Percentiles rank a stretch among this genome's conserved stretches.
These are phyloP conservation scores for Pygocentrus nattereri DNA, from an alignment of 2,797 vertebrate species.

Conservation along the genomic window DNA sequence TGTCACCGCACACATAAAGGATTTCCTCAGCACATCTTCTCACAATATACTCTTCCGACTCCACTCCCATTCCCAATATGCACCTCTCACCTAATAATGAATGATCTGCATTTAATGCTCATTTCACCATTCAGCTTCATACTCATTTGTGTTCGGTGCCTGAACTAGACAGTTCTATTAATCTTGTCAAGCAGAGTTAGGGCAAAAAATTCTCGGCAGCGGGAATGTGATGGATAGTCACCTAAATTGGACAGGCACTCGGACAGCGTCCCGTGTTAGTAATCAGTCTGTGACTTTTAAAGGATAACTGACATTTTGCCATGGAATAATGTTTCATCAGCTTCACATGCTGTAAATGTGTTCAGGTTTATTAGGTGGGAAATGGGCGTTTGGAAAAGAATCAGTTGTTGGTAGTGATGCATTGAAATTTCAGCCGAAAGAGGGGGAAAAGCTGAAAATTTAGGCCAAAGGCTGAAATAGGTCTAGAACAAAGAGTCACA, in stretches of 20 bases:
- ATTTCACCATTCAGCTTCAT: slow-evolving; percentile 35
- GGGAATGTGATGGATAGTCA: background rate
- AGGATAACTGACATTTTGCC: slow-evolving; percentile 5
- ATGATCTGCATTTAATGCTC: slow-evolving; percentile 49
- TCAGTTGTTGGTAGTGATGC: background rate
- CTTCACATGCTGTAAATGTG: background rate
- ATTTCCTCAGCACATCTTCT: slow-evolving; percentile 40
- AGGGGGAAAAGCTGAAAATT: too few species aligned
- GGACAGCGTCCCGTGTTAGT: background rate
- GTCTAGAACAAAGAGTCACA: too few species aligned
- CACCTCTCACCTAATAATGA: slow-evolving; percentile 50
- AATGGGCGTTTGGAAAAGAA: too few species aligned
- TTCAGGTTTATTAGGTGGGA: background rate
- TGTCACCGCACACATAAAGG: slow-evolving; percentile 44
- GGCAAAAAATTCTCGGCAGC: background rate
- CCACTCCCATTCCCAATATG: slow-evolving; percentile 19
- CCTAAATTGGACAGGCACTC: background rate
- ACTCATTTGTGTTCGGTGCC: slow-evolving; percentile 1
- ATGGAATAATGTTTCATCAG: background rate
- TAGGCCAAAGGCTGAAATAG: too few species aligned
- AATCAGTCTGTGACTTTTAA: slow-evolving; percentile 5
- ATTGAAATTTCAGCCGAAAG: too few species aligned
- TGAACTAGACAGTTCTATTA: background rate
- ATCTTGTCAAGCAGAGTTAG: background rate
- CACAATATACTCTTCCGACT: slow-evolving; percentile 35